Percentiles rank a stretch among this genome's conserved stretches.
These are phyloP conservation scores for Talpa occidentalis DNA, from an alignment of 2,113 vertebrate species.

Conservation along the genomic window DNA sequence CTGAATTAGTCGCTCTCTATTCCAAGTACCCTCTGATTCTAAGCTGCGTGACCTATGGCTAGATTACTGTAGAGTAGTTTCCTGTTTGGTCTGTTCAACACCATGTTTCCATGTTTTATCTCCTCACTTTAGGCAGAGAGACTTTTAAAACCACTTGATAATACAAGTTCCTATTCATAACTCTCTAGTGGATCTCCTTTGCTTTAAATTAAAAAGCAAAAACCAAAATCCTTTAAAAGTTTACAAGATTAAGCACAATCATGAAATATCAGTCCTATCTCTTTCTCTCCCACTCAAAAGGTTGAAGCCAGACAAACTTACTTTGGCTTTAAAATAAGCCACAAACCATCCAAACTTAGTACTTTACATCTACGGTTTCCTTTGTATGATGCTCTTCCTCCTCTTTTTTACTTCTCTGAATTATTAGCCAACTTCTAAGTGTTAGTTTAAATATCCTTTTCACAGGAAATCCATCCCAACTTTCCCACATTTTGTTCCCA, in stretches of 20 bases:
- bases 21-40: fast-evolving
- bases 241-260: neutral
- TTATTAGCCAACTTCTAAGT: neutral
- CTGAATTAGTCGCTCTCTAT: neutral
- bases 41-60: neutral
- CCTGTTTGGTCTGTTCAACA: neutral
- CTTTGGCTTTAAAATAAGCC: neutral
- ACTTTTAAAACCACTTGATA: neutral
- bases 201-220: neutral
- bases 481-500: neutral
- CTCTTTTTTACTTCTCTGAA: neutral
- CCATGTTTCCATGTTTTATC: neutral
- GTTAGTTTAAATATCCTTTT: neutral
- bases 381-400: neutral
- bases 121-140: neutral
- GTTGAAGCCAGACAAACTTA: neutral
- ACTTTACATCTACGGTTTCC: neutral
- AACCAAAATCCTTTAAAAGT: neutral
- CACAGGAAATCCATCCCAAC: neutral
- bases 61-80: neutral
- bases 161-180: neutral
- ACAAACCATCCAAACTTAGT: neutral
- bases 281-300: neutral
- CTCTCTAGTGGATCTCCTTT: neutral
- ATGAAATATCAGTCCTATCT: neutral